These are phyloP conservation scores for Nemoura dubitans DNA, from an alignment of 2,888 invertebrate species.

Conservation along the genomic window DNA sequence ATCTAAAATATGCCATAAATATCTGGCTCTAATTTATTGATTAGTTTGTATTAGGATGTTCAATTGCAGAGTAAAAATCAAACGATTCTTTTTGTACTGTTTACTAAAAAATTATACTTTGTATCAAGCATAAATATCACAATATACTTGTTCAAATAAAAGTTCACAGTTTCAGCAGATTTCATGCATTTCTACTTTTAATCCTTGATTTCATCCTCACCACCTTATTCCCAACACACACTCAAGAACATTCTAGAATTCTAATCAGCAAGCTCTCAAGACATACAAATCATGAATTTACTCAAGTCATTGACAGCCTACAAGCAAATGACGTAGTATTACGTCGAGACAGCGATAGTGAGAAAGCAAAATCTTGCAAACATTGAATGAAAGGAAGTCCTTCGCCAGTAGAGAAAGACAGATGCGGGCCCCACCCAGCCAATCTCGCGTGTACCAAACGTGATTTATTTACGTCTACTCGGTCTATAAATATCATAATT, in stretches of 20 bases:
- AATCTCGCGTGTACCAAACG: constrained; percentile 1
- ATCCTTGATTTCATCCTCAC: no score
- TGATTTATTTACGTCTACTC: neutral
- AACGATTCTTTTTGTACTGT: constrained; percentile 16
- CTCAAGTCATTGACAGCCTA: neutral
- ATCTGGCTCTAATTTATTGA: neutral
- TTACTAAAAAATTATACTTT: constrained; percentile 15
- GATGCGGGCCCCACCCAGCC: neutral
- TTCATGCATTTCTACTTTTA: no score
- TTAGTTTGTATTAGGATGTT: constrained; percentile 4
- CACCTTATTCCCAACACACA: neutral
- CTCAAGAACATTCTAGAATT: neutral
- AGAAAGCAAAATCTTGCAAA: neutral
- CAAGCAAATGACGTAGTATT: neutral
- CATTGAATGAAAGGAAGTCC: constrained; percentile 16
- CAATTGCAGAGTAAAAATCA: constrained; percentile 2
- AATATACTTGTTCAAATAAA: constrained; percentile 18
- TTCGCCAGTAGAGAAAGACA: neutral
- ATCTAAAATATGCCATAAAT: neutral
- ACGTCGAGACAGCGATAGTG: neutral
- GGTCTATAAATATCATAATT: constrained; percentile 29
- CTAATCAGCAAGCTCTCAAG: neutral
- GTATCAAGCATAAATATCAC: constrained; percentile 15
- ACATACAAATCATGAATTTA: neutral
- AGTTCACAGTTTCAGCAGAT: neutral